Base-by-base conservation (phyloP, 1,140 invertebrate species). In the Hydropsyche tenuis region DNA sequence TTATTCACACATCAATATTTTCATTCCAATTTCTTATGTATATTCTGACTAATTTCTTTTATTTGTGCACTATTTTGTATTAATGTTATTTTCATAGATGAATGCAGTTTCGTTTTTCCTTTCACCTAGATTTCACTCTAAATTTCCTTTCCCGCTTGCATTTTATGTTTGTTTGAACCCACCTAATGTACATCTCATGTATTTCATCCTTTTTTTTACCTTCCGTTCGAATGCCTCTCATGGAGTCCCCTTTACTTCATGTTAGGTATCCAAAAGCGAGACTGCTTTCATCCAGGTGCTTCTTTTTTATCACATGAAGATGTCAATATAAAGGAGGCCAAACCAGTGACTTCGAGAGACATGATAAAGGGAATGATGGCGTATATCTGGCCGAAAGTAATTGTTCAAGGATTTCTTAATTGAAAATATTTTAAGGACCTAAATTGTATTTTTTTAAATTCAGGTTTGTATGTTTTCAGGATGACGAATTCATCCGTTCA, bases 341-440 rank as follows among this genome's bases (percentile, higher is more conserved):
- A 86, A 72, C 80, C 87, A 48, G 90, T 97, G 18, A 90, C 89
- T 1, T 89, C 89, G 18, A 81, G 83, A 75, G 90, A 97, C 78
- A 97, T 99, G 91, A 80, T 98, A 1, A 88, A 88, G 76, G 90
- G 91, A 56, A 96, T 99, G 93, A 81, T 96, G 77, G 86, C 88
- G 48, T 97, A 99, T 86, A 93, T 99, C 72, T 99, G 98, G 98
- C 98, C 98, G 27, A 93, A 93, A 86, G 92, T 92, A 69, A 23
- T 7, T 25, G 18, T 30, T 23, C 16, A 37, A 16, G 1, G 6
- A 64, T 42, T 62, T 20, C 22, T 4, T 5, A 51, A 5, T 51
- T 5, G 4, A 4, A 51, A 16, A 5, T 14, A 20, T 2, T 62
- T 6, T 62, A 62, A 5, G 22, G 22, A 62, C 14, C 1, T 20